Conservation (phyloP, 2,888 invertebrate genomes). For the Lepidocyrtinus sp. region DNA sequence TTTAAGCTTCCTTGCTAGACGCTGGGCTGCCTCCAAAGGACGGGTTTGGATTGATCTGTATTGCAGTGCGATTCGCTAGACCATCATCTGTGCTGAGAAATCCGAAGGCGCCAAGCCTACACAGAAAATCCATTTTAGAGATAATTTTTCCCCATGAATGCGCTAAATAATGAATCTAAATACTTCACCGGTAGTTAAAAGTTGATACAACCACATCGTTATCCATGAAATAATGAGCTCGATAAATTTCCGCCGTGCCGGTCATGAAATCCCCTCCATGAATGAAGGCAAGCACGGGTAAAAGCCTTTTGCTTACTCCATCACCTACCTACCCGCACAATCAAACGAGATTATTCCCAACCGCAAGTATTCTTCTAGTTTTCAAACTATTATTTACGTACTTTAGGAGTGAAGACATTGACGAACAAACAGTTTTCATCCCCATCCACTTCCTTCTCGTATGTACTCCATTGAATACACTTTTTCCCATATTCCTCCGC, state of each 20-base stretch:
- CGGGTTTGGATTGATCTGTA: slow-evolving; percentile 50
- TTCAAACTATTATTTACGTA: slow-evolving; percentile 16
- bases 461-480: slow-evolving; percentile 65
- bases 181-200: slow-evolving; percentile 57
- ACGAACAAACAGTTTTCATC: slow-evolving; percentile 59
- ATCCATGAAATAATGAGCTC: slow-evolving; percentile 63
- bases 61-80: slow-evolving; percentile 43
- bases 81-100: slow-evolving; percentile 61
- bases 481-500: slow-evolving; percentile 62
- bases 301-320: slow-evolving; percentile 54
- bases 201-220: slow-evolving; percentile 55
- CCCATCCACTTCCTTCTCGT: slow-evolving; percentile 62
- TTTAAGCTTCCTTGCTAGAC: slow-evolving; percentile 54
- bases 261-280: slow-evolving; percentile 61
- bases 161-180: not conserved
- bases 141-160: not conserved
- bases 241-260: slow-evolving; percentile 54
- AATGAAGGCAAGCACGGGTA: slow-evolving; percentile 62
- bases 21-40: slow-evolving; percentile 60
- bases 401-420: slow-evolving; percentile 64
- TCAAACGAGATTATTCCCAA: too few relatives aligned
- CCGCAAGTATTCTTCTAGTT: not conserved
- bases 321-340: slow-evolving; percentile 42
- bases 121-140: not conserved
- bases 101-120: too few relatives aligned